Conservation (phyloP, 2,113 vertebrate species). For the Miniopterus natalensis region DNA sequence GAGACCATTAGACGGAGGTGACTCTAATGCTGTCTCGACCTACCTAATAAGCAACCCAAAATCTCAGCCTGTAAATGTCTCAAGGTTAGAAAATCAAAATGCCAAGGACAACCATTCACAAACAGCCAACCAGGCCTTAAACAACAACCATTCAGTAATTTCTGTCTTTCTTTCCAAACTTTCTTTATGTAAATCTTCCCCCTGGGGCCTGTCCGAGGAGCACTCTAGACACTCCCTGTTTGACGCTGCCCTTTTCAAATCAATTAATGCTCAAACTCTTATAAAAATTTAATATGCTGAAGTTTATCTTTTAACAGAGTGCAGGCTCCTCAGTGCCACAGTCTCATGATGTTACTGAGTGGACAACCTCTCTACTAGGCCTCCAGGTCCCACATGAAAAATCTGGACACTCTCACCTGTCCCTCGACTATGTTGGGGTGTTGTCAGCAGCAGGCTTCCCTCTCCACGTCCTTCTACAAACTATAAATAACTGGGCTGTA, state of each 20-base stretch:
- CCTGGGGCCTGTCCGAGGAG: too few relatives aligned
- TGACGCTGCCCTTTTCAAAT: background rate
- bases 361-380: background rate
- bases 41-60: background rate
- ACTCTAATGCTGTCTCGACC: background rate
- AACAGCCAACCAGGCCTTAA: background rate
- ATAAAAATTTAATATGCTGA: background rate
- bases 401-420: background rate
- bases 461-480: background rate
- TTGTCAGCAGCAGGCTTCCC: background rate
- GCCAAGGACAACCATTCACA: too few relatives aligned
- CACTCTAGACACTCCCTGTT: background rate
- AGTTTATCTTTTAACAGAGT: background rate
- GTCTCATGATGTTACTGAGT: background rate
- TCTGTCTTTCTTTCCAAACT: background rate
- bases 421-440: background rate
- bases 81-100: background rate
- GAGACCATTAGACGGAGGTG: too few relatives aligned
- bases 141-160: background rate
- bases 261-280: background rate
- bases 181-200: background rate
- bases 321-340: rapidly evolving
- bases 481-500: background rate
- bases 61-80: background rate
- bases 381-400: background rate